A percentile compares a stretch with the other conserved stretches of the same genome.
phyloP scores from a whole-genome alignment of 2,888 invertebrate genomes.

The Mimas tiliae region DNA sequence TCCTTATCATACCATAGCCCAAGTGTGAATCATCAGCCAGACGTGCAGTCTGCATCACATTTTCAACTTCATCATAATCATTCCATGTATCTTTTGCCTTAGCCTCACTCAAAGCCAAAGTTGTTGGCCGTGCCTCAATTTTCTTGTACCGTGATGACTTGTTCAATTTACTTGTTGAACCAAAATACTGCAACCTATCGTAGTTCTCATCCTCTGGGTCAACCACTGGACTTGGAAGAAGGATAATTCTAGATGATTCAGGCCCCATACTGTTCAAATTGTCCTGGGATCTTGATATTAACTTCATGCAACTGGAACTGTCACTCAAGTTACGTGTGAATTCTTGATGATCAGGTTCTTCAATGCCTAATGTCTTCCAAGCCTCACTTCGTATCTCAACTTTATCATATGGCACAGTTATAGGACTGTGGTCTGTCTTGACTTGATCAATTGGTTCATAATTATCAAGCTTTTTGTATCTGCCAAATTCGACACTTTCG shows the following conservation, averaged over 20 bases:
- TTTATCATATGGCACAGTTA: conserved; percentile 87
- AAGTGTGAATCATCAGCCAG: conserved; percentile 92
- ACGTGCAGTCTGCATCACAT: conserved; percentile 88
- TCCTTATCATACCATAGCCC: conserved; percentile 91
- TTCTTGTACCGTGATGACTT: conserved; percentile 88
- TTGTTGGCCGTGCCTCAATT: conserved; percentile 86
- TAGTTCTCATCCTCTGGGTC: conserved; percentile 87
- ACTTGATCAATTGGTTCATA: conserved; percentile 80
- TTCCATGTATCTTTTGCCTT: conserved; percentile 85
- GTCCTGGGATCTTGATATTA: conserved; percentile 81
- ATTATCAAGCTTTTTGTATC: conserved; percentile 82
- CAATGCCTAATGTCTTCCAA: conserved; percentile 92
- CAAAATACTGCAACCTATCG: conserved; percentile 92
- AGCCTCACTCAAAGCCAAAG: conserved; percentile 73
- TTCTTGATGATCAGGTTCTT: conserved; percentile 90
- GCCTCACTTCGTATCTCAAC: conserved; percentile 91
- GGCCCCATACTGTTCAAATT: conserved; percentile 76
- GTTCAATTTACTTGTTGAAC: conserved; percentile 88
- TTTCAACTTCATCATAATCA: conserved; percentile 91
- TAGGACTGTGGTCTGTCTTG: conserved; percentile 75
- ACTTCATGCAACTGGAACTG: conserved; percentile 76
- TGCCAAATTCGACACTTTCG: conserved; percentile 78
- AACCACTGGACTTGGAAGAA: conserved; percentile 76
- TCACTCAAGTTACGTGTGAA: conserved; percentile 77
- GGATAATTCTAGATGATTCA: conserved; percentile 83